Conservation (phyloP, 2,888 invertebrate genomes). For the Dastarcus helophoroides region DNA sequence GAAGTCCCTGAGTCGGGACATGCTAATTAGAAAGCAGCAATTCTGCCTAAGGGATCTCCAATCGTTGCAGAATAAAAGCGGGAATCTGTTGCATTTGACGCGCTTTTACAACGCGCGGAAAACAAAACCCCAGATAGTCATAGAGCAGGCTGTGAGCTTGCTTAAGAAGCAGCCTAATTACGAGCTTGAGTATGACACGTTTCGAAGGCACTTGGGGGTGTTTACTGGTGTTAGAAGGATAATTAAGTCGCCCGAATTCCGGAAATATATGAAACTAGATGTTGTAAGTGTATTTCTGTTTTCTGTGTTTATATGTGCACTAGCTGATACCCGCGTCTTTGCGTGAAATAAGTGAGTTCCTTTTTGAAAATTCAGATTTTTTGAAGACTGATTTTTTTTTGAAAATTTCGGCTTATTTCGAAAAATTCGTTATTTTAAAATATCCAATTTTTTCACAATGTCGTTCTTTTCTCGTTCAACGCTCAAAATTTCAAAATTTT, state of each 20-base stretch:
- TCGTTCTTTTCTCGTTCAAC: too few relatives aligned
- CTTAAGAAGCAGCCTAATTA: constrained; percentile 44
- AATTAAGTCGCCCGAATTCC: constrained; percentile 42
- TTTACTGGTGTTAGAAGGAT: constrained; percentile 38
- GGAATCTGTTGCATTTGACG: constrained; percentile 48
- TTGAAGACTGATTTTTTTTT: too few relatives aligned
- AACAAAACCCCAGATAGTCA: constrained; percentile 41
- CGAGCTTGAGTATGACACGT: constrained; percentile 40
- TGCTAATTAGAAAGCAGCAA: constrained; percentile 50
- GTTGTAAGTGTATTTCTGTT: constrained; percentile 32
- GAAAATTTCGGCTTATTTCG: too few relatives aligned
- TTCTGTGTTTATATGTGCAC: too few relatives aligned
- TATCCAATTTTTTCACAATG: too few relatives aligned
- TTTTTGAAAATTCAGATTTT: too few relatives aligned
- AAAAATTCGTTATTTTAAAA: too few relatives aligned
- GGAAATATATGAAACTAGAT: constrained; percentile 39
- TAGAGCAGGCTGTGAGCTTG: constrained; percentile 43
- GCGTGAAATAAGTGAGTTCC: too few relatives aligned
- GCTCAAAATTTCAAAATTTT: too few relatives aligned
- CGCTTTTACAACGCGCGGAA: constrained; percentile 50
- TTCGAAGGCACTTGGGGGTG: constrained; percentile 26
- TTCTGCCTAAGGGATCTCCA: constrained; percentile 41
- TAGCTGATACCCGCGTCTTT: too few relatives aligned
- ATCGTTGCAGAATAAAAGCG: constrained; percentile 33
- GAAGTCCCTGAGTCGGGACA: constrained; percentile 46